Conservation (phyloP, 2,888 invertebrate genomes). For the Pteria penguin region DNA sequence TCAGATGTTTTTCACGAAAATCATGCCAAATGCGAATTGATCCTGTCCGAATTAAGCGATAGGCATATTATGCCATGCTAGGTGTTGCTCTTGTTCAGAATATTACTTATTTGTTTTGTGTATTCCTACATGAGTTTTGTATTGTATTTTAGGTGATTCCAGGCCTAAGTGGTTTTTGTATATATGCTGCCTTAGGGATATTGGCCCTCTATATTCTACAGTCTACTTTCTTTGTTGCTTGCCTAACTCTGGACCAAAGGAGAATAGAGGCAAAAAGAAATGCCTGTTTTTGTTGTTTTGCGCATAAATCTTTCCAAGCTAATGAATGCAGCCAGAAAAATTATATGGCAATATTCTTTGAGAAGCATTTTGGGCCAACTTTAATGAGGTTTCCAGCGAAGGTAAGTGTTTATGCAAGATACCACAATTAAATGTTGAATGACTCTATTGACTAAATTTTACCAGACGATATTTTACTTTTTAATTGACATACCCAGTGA, state of each 20-base stretch:
- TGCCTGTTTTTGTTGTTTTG: slow-evolving; percentile 83
- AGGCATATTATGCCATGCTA: too few relatives aligned
- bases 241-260: slow-evolving; percentile 86
- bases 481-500: too few relatives aligned
- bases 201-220: slow-evolving; percentile 85
- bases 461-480: too few relatives aligned
- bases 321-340: slow-evolving; percentile 83
- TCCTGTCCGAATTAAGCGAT: too few relatives aligned
- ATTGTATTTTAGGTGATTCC: slow-evolving; percentile 85
- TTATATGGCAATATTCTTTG: slow-evolving; percentile 83
- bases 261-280: slow-evolving; percentile 68
- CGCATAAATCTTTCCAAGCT: slow-evolving; percentile 83
- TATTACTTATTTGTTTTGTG: background rate
- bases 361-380: slow-evolving; percentile 84
- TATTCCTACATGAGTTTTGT: too few relatives aligned
- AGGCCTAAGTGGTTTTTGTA: slow-evolving; percentile 89
- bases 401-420: too few relatives aligned
- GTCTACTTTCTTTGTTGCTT: slow-evolving; percentile 90
- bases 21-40: too few relatives aligned
- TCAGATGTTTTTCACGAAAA: too few relatives aligned
- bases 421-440: too few relatives aligned
- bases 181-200: slow-evolving; percentile 89
- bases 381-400: slow-evolving; percentile 86
- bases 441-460: too few relatives aligned
- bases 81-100: too few relatives aligned